Evolutionary conservation across 2,113 vertebrate genomes (phyloP), one percentile per base, ranked within the genome.

Genomic region (Oreotrochilus melanogaster): DNA sequence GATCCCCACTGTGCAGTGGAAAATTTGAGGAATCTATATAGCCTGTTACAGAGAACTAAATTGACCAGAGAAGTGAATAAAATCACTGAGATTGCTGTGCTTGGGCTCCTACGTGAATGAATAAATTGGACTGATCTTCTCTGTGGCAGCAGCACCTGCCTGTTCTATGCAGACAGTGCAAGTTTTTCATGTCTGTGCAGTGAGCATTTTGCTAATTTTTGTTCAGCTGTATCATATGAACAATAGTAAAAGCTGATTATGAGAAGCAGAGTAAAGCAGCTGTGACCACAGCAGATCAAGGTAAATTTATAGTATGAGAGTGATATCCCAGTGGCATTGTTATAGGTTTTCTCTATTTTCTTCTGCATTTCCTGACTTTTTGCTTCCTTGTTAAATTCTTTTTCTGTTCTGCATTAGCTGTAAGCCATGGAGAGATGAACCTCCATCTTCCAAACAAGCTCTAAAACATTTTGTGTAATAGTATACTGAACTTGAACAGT

Each of bases 31-130:
- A 70, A 48, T 33, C n/a, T 8, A 8, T 67, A 3, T 6, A 61
- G 6, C 8, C 15, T 37, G 2, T 11, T 39, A 62, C 3, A 2
- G 28, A 84, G 22, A 65, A 75, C 21, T 23, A 62, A 65, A 75
- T 24, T 23, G 25, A 54, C 16, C 18, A 25, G 21, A 72, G 53
- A 70, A 76, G 28, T 54, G 48, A n/a, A 66, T 66, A 30, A 65
- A 58, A 31, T 25, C 43, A 84, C 14, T 2, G 48, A 39, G 10
- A 16, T 47, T n/a, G 17, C 11, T 62, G 37, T 54, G 17, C 23
- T 64, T 2, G 1, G 5, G 4, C 8, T 4, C 1, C 18, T 42
- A 23, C 14, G 37, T 2, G 28, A 19, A 39, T 21, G 62, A 75
- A 48, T 18, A 62, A 62, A n/a, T 18, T 24, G 14, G 16, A 45